Evolutionary conservation across 2,888 invertebrate genomes (phyloP).

Genomic region (Globia sparganii): DNA sequence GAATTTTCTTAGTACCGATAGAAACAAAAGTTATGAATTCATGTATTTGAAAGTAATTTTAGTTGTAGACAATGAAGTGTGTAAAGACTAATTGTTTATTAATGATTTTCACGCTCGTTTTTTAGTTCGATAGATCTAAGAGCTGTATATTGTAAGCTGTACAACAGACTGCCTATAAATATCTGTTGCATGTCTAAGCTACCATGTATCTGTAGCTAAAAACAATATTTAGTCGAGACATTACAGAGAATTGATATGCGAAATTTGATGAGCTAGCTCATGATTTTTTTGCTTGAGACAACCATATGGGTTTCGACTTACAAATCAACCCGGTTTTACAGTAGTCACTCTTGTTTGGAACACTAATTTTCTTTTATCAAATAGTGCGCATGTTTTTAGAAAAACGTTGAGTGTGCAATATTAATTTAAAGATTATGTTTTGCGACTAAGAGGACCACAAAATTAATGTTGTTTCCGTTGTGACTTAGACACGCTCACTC

Average conservation of each 20-base stretch:
- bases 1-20: constrained; percentile 74
- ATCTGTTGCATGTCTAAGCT: neutral
- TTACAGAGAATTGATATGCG: neutral
- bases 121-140: neutral
- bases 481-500: neutral
- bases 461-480: neutral
- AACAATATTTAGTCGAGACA: neutral
- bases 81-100: constrained; percentile 26
- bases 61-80: constrained; percentile 33
- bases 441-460: neutral
- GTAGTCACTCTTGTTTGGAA: neutral
- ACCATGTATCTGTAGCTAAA: neutral
- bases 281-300: neutral
- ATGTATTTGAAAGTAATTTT: constrained; percentile 40
- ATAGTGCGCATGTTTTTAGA: neutral
- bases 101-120: neutral
- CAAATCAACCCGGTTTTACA: neutral
- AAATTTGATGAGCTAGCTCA: neutral
- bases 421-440: neutral
- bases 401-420: neutral
- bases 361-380: neutral
- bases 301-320: neutral
- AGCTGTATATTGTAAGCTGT: neutral
- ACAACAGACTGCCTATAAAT: neutral
- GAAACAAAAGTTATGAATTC: constrained; percentile 49